Evolutionary conservation across 2,797 vertebrate species (phyloP).

Genomic region (Phoeniculus purpureus): DNA sequence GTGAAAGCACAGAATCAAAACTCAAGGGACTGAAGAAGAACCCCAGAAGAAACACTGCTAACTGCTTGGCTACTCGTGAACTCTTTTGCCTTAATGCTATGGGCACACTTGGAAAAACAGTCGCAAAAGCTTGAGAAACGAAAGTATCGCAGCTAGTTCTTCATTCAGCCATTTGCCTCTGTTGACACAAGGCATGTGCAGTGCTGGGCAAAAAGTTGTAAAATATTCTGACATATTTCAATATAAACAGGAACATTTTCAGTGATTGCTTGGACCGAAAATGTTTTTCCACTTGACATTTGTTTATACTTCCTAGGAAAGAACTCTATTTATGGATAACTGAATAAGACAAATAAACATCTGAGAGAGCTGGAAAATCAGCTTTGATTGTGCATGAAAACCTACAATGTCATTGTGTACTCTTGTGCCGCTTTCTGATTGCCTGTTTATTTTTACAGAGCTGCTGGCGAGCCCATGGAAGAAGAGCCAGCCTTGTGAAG

Average conservation of each 20-base stretch:
- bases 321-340: constrained; percentile 95
- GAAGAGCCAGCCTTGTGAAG: constrained; percentile 88
- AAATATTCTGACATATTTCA: constrained; percentile 90
- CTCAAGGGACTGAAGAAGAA: neutral
- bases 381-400: constrained; percentile 95
- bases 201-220: constrained; percentile 80
- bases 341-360: constrained; percentile 98
- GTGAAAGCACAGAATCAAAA: constrained; percentile 66
- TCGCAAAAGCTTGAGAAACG: constrained; percentile 59
- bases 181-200: constrained; percentile 78
- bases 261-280: constrained; percentile 86
- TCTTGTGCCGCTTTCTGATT: constrained; percentile 93
- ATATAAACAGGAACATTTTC: constrained; percentile 94
- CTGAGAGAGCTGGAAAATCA: constrained; percentile 90
- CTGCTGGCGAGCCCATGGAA: constrained; percentile 91
- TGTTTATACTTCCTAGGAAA: constrained; percentile 96
- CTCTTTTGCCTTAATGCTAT: constrained; percentile 26
- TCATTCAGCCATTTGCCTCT: constrained; percentile 72
- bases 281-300: constrained; percentile 89
- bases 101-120: constrained; percentile 36
- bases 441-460: constrained; percentile 98
- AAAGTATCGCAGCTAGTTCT: constrained; percentile 64
- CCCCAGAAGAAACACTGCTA: constrained; percentile 14
- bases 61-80: constrained; percentile 13
- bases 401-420: constrained; percentile 94